Evolutionary conservation across 2,113 vertebrate species (phyloP), one percentile per base, ranked within the genome.

Genomic region (Crotalus horridus): DNA sequence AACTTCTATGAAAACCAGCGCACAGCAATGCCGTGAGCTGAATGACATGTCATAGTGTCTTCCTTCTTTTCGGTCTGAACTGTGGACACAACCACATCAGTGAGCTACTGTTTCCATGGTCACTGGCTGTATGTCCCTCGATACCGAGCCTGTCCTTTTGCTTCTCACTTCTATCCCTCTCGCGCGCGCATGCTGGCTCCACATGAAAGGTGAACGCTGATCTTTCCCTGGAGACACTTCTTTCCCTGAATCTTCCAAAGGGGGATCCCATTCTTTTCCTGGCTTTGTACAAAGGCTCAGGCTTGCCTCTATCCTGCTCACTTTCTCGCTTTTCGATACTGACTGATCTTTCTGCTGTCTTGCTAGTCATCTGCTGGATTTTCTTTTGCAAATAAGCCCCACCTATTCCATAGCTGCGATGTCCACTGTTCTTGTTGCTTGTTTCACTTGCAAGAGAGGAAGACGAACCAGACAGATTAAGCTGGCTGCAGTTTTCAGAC

Each of bases 391-490:
- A 99, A 88, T 98, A 98, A 95, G 97, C 97, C 98, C 98, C 99
- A 99, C 99, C 99, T 99, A 99, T 99, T 97, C 98, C 98, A 7
- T 98, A 98, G 97, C 97, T 98, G 95, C 98, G 98, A 48, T 97
- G 98, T 93, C 97, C 98, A 95, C 96, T 97, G 94, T 97, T 98
- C 97, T 98, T 98, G 95, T 98, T 97, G 97, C 98, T 98, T 97
- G 97, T 95, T 95, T 99, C 98, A 89, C 98, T 98, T 95, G 99
- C 98, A 88, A 99, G 97, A 1, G 98, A 98, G 0, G 98, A 99
- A 29, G 98, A 98, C 1, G 98, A 98, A 93, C 98, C 98, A 53
- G 99, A 99, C 94, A 98, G 96, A 93, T 97, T 99, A 97, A 98
- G 97, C 81, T 98, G 98, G 96, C 97, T 97, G 96, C 97, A 98